Conservation (phyloP, 2,797 vertebrate species). For the Sardinella longiceps region DNA sequence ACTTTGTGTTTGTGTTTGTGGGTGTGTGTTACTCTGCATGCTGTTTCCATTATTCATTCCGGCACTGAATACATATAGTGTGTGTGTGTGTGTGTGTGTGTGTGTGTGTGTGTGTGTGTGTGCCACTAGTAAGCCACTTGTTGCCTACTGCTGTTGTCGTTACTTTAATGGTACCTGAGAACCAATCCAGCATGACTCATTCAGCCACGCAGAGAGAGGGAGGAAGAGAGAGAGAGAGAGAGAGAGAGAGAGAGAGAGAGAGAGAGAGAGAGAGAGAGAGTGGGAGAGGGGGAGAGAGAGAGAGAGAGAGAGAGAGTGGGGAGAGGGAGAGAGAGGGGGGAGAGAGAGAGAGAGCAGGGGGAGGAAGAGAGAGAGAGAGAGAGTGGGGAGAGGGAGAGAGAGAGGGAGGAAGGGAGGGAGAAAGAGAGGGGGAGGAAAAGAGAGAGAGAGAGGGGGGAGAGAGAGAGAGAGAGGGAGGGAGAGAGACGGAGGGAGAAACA, state of each 20-base stretch:
- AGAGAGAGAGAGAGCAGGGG: not conserved
- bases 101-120: not conserved
- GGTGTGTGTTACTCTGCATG: too few relatives aligned
- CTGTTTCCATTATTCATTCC: too few relatives aligned
- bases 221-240: not conserved
- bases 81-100: not conserved
- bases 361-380: too few relatives aligned
- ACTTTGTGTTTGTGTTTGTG: not conserved
- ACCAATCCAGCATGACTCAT: conserved; percentile 3
- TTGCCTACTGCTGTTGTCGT: not conserved
- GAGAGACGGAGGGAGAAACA: too few relatives aligned
- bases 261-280: too few relatives aligned
- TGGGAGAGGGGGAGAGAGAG: too few relatives aligned
- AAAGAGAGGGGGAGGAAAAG: not conserved
- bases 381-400: too few relatives aligned
- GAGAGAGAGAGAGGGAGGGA: too few relatives aligned
- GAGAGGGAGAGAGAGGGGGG: not conserved
- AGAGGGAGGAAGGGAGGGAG: not conserved
- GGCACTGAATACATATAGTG: too few relatives aligned
- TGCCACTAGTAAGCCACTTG: not conserved
- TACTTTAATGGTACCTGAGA: not conserved
- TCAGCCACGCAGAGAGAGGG: not conserved
- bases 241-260: not conserved
- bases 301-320: not conserved
- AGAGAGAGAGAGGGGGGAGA: not conserved